A percentile compares a stretch with the other conserved stretches of the same genome.
Conservation (phyloP, 2,888 invertebrate genomes). For the Rutpela maculata region DNA sequence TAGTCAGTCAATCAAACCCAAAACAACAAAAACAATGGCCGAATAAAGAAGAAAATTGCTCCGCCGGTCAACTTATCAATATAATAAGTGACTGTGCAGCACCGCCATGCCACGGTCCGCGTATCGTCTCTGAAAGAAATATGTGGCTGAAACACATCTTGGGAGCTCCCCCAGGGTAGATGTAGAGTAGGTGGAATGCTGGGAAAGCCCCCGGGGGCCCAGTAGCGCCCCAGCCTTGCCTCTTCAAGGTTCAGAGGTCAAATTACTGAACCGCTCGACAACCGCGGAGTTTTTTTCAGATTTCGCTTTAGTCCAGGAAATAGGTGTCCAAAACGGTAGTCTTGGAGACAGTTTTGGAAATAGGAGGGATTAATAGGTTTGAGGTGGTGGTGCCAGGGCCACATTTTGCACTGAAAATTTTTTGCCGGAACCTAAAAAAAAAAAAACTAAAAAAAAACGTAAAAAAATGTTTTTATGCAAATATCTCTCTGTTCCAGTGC, state of each 20-base stretch:
- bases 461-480: no score
- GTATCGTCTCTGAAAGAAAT: conserved; percentile 39
- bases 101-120: conserved; percentile 32
- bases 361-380: no score
- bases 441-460: no score
- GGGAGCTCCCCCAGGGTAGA: conserved; percentile 63
- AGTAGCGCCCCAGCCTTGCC: conserved; percentile 64
- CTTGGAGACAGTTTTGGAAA: no score
- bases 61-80: conserved; percentile 40
- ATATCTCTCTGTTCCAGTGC: no score
- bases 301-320: no score
- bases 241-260: conserved; percentile 50
- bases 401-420: no score
- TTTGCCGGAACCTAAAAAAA: no score
- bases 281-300: conserved; percentile 31
- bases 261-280: conserved; percentile 38
- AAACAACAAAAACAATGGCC: conserved; percentile 34
- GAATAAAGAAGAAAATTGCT: conserved; percentile 38
- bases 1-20: conserved; percentile 34
- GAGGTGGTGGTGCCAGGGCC: no score
- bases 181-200: conserved; percentile 65
- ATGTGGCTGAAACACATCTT: conserved; percentile 52
- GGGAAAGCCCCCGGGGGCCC: conserved; percentile 66
- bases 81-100: conserved; percentile 38
- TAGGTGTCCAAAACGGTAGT: no score